Evolutionary conservation across 2,888 invertebrate species (phyloP).

Genomic region (Papilio demoleus): DNA sequence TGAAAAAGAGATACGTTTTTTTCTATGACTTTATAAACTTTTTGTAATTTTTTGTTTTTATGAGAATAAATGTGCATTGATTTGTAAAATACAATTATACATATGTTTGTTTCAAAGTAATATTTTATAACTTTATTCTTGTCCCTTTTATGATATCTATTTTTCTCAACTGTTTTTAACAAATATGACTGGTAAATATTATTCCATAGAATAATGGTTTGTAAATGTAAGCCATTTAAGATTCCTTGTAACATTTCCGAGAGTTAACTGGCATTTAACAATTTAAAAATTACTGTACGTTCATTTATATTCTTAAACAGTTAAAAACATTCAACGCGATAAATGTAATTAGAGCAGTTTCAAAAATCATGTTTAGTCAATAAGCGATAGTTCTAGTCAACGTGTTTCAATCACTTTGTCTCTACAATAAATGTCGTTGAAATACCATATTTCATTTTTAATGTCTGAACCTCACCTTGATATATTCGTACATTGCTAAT

Average conservation of each 20-base stretch:
- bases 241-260: neutral
- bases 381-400: conserved; percentile 22
- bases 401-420: conserved; percentile 14
- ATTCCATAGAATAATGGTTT: neutral
- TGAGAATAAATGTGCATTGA: too few species aligned
- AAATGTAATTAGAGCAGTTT: neutral
- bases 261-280: too few species aligned
- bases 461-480: neutral
- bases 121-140: neutral
- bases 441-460: neutral
- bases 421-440: conserved; percentile 6
- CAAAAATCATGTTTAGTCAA: neutral
- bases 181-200: neutral
- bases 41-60: neutral
- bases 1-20: neutral
- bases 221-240: neutral
- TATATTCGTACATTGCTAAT: too few species aligned
- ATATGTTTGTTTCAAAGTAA: neutral
- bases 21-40: neutral
- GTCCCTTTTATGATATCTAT: neutral
- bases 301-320: neutral
- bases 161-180: neutral
- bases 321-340: neutral
- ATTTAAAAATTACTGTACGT: neutral
- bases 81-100: too few species aligned